Evolutionary conservation across 2,113 vertebrate species (phyloP).

Genomic region (Gallinago jamesoni): DNA sequence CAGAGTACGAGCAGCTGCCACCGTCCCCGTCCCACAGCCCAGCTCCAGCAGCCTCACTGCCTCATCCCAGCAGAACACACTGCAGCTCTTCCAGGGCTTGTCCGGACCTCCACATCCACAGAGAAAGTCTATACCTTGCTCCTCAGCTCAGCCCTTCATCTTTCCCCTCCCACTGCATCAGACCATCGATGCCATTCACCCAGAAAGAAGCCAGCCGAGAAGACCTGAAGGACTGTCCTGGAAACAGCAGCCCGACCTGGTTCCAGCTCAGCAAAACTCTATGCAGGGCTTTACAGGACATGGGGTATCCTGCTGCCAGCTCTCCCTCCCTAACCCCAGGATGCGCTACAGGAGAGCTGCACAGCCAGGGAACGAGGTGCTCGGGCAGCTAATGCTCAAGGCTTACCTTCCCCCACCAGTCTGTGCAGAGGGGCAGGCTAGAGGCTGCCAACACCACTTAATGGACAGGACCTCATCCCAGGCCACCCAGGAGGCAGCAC

Average conservation of each 20-base stretch:
- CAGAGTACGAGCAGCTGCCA: not conserved
- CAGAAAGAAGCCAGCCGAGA: not conserved
- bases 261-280: not conserved
- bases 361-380: not conserved
- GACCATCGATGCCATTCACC: not conserved
- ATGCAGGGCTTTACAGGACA: not conserved
- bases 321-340: not conserved
- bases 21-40: not conserved
- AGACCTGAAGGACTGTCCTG: not conserved
- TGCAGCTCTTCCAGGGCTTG: not conserved
- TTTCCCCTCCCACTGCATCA: not conserved
- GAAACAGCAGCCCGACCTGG: not conserved
- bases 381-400: not conserved
- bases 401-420: not conserved
- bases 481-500: not conserved
- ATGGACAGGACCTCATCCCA: not conserved
- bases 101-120: fast-evolving
- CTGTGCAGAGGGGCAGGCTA: not conserved
- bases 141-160: not conserved
- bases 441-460: not conserved
- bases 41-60: fast-evolving
- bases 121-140: not conserved
- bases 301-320: not conserved
- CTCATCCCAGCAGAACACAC: not conserved
- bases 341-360: not conserved